Conservation (phyloP, 2,888 invertebrate species). For the Acleris emargana region DNA sequence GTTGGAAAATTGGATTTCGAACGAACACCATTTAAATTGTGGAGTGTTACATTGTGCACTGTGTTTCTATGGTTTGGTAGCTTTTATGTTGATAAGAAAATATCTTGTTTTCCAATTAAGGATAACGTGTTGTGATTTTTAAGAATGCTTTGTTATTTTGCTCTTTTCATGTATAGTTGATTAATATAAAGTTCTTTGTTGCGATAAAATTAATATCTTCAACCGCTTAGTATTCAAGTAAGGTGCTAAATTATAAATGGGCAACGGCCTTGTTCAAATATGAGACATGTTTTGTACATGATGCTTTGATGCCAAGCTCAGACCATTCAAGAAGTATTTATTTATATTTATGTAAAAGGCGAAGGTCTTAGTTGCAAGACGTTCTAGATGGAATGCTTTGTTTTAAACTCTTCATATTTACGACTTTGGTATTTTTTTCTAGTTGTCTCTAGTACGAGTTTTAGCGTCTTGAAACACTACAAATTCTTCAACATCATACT, state of each 20-base stretch:
- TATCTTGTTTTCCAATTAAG: no score
- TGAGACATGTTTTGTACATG: slow-evolving; percentile 21
- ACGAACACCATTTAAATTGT: no score
- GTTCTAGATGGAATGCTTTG: no score
- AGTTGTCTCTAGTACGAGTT: no score
- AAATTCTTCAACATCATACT: no score
- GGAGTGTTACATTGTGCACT: no score
- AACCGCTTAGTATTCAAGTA: slow-evolving; percentile 22
- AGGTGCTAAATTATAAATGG: slow-evolving; percentile 4
- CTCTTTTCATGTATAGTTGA: slow-evolving; percentile 1
- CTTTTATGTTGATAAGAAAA: no score
- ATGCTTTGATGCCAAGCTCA: not conserved
- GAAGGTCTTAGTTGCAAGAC: not conserved
- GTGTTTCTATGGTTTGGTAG: no score
- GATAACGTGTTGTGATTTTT: no score
- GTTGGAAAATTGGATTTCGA: slow-evolving; percentile 23
- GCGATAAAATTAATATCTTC: slow-evolving; percentile 4
- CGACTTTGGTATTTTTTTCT: no score
- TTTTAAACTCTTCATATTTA: no score
- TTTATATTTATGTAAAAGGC: not conserved
- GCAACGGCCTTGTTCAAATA: slow-evolving; percentile 22
- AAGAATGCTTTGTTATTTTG: not conserved
- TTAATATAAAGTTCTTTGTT: slow-evolving; percentile 28
- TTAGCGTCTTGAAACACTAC: no score
- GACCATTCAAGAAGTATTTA: slow-evolving; percentile 1